Evolutionary conservation across 2,113 vertebrate species (phyloP).

Genomic region (Dendropsophus ebraccatus): DNA sequence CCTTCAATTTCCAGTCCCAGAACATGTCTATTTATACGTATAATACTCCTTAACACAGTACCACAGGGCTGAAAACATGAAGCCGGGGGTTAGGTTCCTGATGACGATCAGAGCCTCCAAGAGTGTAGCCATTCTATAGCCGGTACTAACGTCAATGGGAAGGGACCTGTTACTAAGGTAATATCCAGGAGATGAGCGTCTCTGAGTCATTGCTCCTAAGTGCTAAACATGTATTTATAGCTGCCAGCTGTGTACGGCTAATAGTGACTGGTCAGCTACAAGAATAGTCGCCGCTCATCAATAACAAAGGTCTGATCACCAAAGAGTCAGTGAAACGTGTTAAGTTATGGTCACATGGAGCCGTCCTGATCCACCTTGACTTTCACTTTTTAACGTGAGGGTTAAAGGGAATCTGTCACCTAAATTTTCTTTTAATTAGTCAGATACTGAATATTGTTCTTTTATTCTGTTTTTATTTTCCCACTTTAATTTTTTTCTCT

Average conservation of each 20-base stretch:
- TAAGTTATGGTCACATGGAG: too few relatives aligned
- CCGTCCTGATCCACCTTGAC: too few relatives aligned
- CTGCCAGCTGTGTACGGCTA: slow-evolving; percentile 27
- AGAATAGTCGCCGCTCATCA: background rate
- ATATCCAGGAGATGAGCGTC: slow-evolving; percentile 31
- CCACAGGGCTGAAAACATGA: background rate
- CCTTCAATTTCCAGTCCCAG: background rate
- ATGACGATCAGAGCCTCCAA: slow-evolving; percentile 8
- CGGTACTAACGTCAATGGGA: slow-evolving; percentile 34
- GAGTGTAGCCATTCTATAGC: background rate
- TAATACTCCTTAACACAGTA: background rate
- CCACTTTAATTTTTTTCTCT: too few relatives aligned
- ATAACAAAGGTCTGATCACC: too few relatives aligned
- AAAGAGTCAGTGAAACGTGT: background rate
- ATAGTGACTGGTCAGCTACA: background rate
- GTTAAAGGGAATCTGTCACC: too few relatives aligned
- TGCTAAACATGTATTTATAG: slow-evolving; percentile 39
- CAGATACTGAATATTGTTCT: too few relatives aligned
- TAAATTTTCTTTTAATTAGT: too few relatives aligned
- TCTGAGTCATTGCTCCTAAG: slow-evolving; percentile 20
- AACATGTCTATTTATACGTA: background rate
- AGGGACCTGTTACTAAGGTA: slow-evolving; percentile 46
- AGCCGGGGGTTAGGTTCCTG: background rate
- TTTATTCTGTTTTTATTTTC: too few relatives aligned
- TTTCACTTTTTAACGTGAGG: too few relatives aligned